Evolutionary conservation across 2,888 invertebrate genomes (phyloP).

Genomic region (Acrobasis consociella): DNA sequence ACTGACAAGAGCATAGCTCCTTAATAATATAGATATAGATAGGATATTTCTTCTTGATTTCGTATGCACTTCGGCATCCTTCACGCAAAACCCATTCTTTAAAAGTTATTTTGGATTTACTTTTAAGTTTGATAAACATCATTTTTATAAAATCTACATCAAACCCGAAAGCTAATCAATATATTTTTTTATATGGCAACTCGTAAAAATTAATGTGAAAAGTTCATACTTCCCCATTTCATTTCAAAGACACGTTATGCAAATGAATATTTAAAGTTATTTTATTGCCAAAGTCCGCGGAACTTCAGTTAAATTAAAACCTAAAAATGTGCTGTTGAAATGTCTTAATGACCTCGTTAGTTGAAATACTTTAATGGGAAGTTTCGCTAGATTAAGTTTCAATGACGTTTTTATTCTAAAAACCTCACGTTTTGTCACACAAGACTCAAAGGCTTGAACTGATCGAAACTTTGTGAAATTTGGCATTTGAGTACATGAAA

Average conservation of each 20-base stretch:
- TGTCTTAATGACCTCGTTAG: conserved; percentile 9
- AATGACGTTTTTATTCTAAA: neutral
- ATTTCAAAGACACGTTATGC: conserved; percentile 17
- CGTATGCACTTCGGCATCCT: too few species aligned
- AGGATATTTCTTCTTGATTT: too few species aligned
- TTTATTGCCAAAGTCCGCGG: conserved; percentile 11
- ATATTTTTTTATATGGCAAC: neutral
- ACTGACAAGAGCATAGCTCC: too few species aligned
- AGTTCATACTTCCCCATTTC: conserved; percentile 1
- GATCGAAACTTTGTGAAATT: too few species aligned
- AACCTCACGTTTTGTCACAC: too few species aligned
- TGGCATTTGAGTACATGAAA: too few species aligned
- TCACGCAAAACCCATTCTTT: too few species aligned
- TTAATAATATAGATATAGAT: too few species aligned
- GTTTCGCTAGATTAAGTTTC: neutral
- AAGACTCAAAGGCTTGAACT: too few species aligned
- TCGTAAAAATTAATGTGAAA: conserved; percentile 13
- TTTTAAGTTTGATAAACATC: too few species aligned
- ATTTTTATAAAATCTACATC: too few species aligned
- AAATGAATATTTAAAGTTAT: conserved; percentile 11
- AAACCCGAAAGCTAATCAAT: neutral
- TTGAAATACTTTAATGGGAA: neutral
- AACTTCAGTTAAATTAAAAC: conserved; percentile 1
- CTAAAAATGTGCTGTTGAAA: neutral
- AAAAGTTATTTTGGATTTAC: too few species aligned